Evolutionary conservation across 1,140 invertebrate species (phyloP).

Genomic region (Zaprionus taronus): DNA sequence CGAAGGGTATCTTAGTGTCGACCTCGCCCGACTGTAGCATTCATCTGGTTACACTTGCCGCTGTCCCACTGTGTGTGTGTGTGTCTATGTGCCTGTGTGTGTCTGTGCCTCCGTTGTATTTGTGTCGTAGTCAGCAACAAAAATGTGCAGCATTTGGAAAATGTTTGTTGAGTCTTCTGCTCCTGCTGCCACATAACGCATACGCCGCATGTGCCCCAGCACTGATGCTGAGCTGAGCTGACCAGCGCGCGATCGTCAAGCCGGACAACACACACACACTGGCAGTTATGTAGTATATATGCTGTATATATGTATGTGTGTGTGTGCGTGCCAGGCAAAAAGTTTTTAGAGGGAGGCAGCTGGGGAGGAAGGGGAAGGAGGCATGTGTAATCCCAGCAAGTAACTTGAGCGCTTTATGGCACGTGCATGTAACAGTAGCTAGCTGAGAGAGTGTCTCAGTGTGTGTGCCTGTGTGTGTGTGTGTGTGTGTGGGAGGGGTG

Average conservation of each 20-base stretch:
- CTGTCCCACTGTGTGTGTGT: conserved; percentile 10
- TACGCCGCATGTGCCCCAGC: conserved; percentile 58
- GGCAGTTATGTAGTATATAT: neutral
- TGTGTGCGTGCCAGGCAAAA: neutral
- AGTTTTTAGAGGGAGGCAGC: conserved; percentile 13
- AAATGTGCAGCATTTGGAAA: conserved; percentile 75
- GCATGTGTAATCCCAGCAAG: conserved; percentile 65
- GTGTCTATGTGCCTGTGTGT: conserved; percentile 9
- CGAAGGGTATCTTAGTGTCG: too few species aligned
- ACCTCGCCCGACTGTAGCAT: too few species aligned
- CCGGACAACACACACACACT: neutral
- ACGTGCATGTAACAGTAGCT: conserved; percentile 50
- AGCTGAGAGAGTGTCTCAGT: conserved; percentile 11
- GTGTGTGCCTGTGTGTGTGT: conserved; percentile 11
- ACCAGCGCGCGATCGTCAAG: conserved; percentile 5
- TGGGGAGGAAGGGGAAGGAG: neutral
- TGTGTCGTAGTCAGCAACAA: conserved; percentile 62
- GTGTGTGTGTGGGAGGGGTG: conserved; percentile 17
- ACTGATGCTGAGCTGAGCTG: neutral
- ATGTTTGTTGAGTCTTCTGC: conserved; percentile 37
- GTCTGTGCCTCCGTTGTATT: conserved; percentile 54
- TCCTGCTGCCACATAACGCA: conserved; percentile 55
- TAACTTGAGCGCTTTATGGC: conserved; percentile 78
- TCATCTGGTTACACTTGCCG: conserved; percentile 26
- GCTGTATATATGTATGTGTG: neutral